Conservation (phyloP, 2,113 vertebrate genomes). For the Gnathonemus longibarbis region DNA sequence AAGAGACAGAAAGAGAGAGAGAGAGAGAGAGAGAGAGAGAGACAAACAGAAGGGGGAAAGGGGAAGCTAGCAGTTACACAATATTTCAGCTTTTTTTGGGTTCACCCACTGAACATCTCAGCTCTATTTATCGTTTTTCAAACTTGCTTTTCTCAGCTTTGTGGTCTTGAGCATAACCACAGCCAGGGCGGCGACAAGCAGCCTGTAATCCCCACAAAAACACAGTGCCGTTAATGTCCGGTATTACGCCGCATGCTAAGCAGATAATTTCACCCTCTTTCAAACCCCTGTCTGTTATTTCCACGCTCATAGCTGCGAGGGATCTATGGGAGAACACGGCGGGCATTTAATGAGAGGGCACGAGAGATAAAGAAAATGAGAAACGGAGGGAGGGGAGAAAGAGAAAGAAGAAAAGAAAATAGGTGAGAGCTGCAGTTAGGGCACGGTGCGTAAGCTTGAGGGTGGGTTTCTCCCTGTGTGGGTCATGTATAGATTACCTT, state of each 20-base stretch:
- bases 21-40: not conserved
- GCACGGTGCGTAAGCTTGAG: not conserved
- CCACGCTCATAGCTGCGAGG: not conserved
- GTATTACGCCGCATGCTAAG: not conserved
- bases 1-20: not conserved
- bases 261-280: not conserved
- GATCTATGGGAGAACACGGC: not conserved
- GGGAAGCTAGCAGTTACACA: not conserved
- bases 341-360: not conserved
- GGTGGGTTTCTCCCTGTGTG: constrained; percentile 20
- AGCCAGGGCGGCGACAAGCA: not conserved
- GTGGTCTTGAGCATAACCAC: not conserved
- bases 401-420: not conserved
- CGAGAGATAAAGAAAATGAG: not conserved
- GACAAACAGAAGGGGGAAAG: not conserved
- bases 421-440: not conserved
- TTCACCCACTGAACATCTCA: not conserved
- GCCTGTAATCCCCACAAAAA: not conserved
- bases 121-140: not conserved
- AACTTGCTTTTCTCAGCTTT: not conserved
- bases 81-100: not conserved
- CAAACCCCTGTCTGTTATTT: not conserved
- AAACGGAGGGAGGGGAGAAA: not conserved
- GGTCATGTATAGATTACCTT: not conserved
- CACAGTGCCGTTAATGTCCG: not conserved